Evolutionary conservation across 2,797 vertebrate species (phyloP).

Genomic region (Philypnodon macrostomus): DNA sequence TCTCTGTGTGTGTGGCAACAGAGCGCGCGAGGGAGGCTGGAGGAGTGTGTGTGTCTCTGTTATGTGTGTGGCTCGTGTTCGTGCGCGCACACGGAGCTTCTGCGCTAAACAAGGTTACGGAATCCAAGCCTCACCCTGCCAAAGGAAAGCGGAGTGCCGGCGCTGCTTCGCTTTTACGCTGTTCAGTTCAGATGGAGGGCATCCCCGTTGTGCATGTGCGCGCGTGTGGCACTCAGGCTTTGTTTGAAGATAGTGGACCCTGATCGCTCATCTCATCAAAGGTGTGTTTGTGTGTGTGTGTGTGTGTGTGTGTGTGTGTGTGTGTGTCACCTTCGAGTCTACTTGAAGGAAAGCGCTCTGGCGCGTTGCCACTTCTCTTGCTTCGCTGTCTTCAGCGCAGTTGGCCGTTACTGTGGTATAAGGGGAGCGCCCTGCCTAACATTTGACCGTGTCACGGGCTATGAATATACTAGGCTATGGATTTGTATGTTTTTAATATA

Average conservation of each 20-base stretch:
- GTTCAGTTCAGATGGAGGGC: slow-evolving; percentile 70
- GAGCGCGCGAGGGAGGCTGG: slow-evolving; percentile 7
- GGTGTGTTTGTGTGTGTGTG: too few relatives aligned
- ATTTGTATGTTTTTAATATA: too few relatives aligned
- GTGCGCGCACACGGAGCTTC: slow-evolving; percentile 70
- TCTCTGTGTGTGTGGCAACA: slow-evolving; percentile 25
- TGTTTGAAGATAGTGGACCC: slow-evolving; percentile 65
- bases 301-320: too few relatives aligned
- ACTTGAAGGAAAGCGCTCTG: slow-evolving; percentile 56
- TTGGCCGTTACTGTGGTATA: background rate
- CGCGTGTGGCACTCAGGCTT: slow-evolving; percentile 31
- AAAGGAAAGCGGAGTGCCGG: slow-evolving; percentile 46
- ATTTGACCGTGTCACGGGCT: too few relatives aligned
- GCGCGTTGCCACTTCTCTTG: slow-evolving; percentile 31
- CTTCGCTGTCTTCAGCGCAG: background rate
- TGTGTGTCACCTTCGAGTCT: slow-evolving; percentile 50
- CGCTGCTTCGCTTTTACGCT: slow-evolving; percentile 53
- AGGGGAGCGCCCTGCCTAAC: too few relatives aligned
- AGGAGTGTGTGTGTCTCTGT: slow-evolving; percentile 20
- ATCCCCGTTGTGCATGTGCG: slow-evolving; percentile 57
- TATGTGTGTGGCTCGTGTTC: slow-evolving; percentile 28
- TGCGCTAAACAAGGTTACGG: slow-evolving; percentile 77
- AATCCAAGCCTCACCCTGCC: slow-evolving; percentile 76
- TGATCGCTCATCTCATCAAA: slow-evolving; percentile 49
- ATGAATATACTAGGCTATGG: too few relatives aligned